Conservation (phyloP, 1,140 invertebrate species). For the Eueides isabella region DNA sequence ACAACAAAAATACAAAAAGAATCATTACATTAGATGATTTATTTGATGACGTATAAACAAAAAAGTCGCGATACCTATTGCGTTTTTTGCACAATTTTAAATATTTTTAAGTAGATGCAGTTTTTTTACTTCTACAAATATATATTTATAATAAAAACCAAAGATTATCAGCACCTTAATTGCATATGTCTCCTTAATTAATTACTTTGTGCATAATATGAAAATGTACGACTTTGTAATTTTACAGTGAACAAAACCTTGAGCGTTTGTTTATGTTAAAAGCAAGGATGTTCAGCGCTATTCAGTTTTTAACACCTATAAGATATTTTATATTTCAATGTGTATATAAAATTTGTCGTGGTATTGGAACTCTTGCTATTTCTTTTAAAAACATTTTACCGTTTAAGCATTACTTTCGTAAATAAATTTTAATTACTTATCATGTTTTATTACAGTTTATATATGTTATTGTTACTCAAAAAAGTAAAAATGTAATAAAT, state of each 20-base stretch:
- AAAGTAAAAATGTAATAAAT: not conserved
- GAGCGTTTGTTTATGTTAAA: slow-evolving; percentile 33
- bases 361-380: too few relatives aligned
- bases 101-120: not conserved
- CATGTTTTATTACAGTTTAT: too few relatives aligned
- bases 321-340: not conserved
- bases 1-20: not conserved
- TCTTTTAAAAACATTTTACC: too few relatives aligned
- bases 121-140: not conserved
- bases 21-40: slow-evolving; percentile 5
- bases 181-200: slow-evolving; percentile 25
- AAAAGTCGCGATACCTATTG: not conserved
- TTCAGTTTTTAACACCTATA: slow-evolving; percentile 1
- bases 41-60: not conserved
- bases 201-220: slow-evolving; percentile 30
- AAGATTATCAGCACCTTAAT: slow-evolving; percentile 16
- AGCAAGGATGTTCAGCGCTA: slow-evolving; percentile 7
- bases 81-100: slow-evolving; percentile 4
- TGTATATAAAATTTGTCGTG: not conserved
- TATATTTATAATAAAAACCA: slow-evolving; percentile 1
- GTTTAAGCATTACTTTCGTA: too few relatives aligned
- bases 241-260: slow-evolving; percentile 30
- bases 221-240: slow-evolving; percentile 30
- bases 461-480: too few relatives aligned
- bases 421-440: too few relatives aligned